Conservation (phyloP, 2,797 vertebrate genomes). For the Meriones psammophilus region DNA sequence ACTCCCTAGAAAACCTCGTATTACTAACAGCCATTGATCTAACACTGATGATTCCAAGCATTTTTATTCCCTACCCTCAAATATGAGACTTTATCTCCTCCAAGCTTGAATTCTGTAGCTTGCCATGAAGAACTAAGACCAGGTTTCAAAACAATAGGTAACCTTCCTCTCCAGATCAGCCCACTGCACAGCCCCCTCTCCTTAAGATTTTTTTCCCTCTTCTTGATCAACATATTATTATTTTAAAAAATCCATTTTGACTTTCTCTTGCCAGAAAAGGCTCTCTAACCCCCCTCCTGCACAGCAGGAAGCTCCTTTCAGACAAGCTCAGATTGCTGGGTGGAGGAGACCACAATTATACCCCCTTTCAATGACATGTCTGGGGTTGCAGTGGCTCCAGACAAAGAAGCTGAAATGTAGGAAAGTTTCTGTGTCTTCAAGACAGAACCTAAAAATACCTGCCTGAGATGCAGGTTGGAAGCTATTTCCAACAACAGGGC, state of each 20-base stretch:
- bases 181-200: constrained; percentile 69
- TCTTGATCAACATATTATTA: constrained; percentile 81
- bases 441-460: constrained; percentile 90
- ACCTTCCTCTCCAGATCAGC: constrained; percentile 65
- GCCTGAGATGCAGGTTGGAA: constrained; percentile 83
- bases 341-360: constrained; percentile 90
- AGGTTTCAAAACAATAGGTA: constrained; percentile 71
- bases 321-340: constrained; percentile 87
- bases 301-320: constrained; percentile 87
- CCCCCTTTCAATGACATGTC: constrained; percentile 85
- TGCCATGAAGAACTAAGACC: constrained; percentile 45
- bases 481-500: constrained; percentile 83
- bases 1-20: constrained; percentile 65
- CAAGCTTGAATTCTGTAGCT: constrained; percentile 24
- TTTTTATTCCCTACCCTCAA: constrained; percentile 49
- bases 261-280: constrained; percentile 81
- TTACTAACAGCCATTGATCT: constrained; percentile 77
- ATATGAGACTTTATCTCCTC: neutral
- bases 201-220: constrained; percentile 9
- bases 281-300: constrained; percentile 82
- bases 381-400: constrained; percentile 86
- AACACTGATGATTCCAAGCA: constrained; percentile 40
- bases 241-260: constrained; percentile 83
- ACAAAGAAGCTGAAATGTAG: constrained; percentile 86
- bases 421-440: constrained; percentile 85